Percentiles rank a stretch among this genome's conserved stretches.
Evolutionary conservation across 2,888 invertebrate species (phyloP).

Genomic region (Lutraria lutraria): DNA sequence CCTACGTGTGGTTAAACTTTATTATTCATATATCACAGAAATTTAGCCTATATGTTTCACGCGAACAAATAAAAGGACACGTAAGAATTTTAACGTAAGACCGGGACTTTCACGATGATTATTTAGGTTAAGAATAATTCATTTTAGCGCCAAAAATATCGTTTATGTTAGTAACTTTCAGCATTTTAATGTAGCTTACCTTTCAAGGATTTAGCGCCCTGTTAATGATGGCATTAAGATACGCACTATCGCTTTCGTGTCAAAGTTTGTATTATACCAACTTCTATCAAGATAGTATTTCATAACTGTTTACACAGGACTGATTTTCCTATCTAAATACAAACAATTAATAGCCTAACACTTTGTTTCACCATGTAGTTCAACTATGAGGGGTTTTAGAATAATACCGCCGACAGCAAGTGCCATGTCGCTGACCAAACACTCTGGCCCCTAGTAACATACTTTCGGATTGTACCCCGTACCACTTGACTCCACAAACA

Average conservation of each 20-base stretch:
- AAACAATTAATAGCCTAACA: conserved; percentile 19
- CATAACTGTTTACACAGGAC: conserved; percentile 34
- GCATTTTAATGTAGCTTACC: background rate
- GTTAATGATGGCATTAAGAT: conserved; percentile 30
- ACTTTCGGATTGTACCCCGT: background rate
- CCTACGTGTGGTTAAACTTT: too few relatives aligned
- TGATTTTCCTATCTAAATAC: background rate
- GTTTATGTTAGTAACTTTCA: background rate
- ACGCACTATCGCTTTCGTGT: conserved; percentile 29
- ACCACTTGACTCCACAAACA: conserved; percentile 48
- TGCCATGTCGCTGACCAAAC: conserved; percentile 22
- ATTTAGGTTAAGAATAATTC: background rate
- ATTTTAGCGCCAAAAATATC: conserved; percentile 12
- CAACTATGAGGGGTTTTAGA: background rate
- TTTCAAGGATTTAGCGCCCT: background rate
- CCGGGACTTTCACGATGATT: too few relatives aligned
- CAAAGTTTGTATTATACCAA: conserved; percentile 32
- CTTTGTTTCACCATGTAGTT: conserved; percentile 4
- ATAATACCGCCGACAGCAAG: conserved; percentile 14
- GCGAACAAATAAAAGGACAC: too few relatives aligned
- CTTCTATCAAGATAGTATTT: conserved; percentile 30
- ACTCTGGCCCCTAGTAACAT: conserved; percentile 9
- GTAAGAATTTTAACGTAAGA: too few relatives aligned
- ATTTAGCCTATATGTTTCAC: too few relatives aligned
- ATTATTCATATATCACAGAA: too few relatives aligned